Conservation (phyloP, 2,797 vertebrate genomes). For the Molossus molossus region DNA sequence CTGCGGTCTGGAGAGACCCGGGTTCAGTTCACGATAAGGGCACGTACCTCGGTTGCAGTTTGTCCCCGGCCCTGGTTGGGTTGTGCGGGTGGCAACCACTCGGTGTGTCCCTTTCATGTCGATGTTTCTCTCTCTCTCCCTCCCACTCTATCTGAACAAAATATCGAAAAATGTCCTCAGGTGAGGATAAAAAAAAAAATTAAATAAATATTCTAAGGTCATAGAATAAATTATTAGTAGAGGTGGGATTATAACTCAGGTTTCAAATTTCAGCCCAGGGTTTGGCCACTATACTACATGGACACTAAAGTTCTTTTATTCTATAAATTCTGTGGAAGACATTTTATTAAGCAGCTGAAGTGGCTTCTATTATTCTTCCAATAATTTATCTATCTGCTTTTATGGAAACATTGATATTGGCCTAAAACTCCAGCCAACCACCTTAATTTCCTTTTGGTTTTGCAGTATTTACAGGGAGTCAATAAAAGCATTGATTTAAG, state of each 20-base stretch:
- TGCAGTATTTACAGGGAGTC: not conserved
- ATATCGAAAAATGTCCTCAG: no score
- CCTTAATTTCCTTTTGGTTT: slow-evolving; percentile 65
- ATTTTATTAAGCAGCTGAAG: slow-evolving; percentile 36
- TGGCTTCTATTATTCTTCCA: slow-evolving; percentile 48
- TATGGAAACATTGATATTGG: not conserved
- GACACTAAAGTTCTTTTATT: slow-evolving; percentile 33
- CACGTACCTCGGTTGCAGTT: no score
- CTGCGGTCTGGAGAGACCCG: no score
- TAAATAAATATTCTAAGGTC: not conserved
- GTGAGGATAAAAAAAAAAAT: not conserved
- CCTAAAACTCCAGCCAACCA: not conserved
- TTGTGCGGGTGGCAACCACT: no score
- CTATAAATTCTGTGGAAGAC: not conserved
- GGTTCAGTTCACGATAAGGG: no score
- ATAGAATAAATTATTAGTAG: not conserved
- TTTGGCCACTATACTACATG: not conserved
- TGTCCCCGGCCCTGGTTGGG: no score
- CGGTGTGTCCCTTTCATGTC: no score
- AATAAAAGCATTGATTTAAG: slow-evolving; percentile 8
- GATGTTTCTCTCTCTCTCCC: no score
- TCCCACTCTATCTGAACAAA: no score
- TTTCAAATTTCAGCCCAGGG: slow-evolving; percentile 23
- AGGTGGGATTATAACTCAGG: not conserved
- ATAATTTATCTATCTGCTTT: slow-evolving; percentile 65